These are phyloP conservation scores for Hydroisotoma schaefferi DNA, from an alignment of 2,888 invertebrate genomes.

Conservation along the genomic window DNA sequence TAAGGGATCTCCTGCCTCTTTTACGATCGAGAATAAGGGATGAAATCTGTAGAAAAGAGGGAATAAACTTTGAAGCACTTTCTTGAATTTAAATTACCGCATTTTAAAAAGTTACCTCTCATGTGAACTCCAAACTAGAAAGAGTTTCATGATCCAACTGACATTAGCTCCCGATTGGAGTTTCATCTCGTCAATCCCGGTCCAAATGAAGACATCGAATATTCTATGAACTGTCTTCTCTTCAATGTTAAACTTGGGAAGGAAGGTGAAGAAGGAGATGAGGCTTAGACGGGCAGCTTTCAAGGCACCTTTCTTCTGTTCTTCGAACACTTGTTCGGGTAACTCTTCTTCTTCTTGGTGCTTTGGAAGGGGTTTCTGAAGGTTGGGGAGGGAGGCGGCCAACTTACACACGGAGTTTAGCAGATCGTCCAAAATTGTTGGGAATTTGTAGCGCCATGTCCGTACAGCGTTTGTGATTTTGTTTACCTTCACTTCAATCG, in stretches of 20 bases:
- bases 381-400: conserved; percentile 6
- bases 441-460: conserved; percentile 38
- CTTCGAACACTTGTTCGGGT: conserved; percentile 35
- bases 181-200: conserved; percentile 55
- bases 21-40: conserved; percentile 26
- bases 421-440: conserved; percentile 29
- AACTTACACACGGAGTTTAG: conserved; percentile 32
- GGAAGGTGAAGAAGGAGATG: conserved; percentile 73
- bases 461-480: conserved; percentile 35
- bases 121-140: conserved; percentile 74
- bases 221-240: conserved; percentile 67
- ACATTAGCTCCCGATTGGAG: conserved; percentile 25
- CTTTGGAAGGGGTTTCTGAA: conserved; percentile 22
- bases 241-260: conserved; percentile 71
- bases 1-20: neutral
- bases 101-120: conserved; percentile 57
- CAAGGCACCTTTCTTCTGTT: conserved; percentile 35
- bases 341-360: conserved; percentile 25
- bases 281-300: conserved; percentile 50
- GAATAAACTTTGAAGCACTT: conserved; percentile 6
- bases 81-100: neutral
- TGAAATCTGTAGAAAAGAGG: conserved; percentile 12
- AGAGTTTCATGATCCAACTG: conserved; percentile 64
- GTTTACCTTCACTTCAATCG: conserved; percentile 37
- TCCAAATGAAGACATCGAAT: conserved; percentile 77